A percentile compares a stretch with the other conserved stretches of the same genome.
phyloP scores from a whole-genome alignment of 2,888 invertebrate species.

The Ichneumoninae sp. region DNA sequence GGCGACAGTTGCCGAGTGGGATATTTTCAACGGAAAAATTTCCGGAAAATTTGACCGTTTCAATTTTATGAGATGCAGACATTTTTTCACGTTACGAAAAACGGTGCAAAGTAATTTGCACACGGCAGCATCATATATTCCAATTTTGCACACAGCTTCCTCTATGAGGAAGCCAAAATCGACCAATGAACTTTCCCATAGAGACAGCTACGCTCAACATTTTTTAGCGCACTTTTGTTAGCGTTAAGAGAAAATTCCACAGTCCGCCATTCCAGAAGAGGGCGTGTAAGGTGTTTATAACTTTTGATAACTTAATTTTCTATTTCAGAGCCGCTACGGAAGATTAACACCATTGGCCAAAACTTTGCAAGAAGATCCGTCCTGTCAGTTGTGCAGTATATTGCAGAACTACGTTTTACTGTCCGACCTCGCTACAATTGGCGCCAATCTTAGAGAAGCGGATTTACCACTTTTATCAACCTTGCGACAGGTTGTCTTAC shows the following conservation, averaged over 20 bases:
- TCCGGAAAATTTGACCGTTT: background rate
- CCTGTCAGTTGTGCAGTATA: constrained; percentile 96
- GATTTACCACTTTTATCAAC: constrained; percentile 95
- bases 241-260: background rate
- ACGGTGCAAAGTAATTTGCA: no score
- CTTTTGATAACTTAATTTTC: constrained; percentile 14
- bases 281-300: background rate
- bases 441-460: constrained; percentile 92
- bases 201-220: background rate
- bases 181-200: no score
- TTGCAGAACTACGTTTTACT: constrained; percentile 93
- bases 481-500: constrained; percentile 90
- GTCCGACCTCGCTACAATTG: constrained; percentile 91
- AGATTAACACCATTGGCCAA: constrained; percentile 94
- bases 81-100: no score
- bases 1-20: no score
- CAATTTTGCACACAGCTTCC: background rate
- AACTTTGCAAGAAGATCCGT: constrained; percentile 97
- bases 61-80: background rate
- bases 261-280: background rate
- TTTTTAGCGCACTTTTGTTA: background rate
- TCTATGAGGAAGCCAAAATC: constrained; percentile 51
- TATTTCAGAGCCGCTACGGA: constrained; percentile 93
- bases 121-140: background rate
- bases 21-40: no score